Evolutionary conservation across 1,140 invertebrate species (phyloP).

Genomic region (Pararge aegeria): DNA sequence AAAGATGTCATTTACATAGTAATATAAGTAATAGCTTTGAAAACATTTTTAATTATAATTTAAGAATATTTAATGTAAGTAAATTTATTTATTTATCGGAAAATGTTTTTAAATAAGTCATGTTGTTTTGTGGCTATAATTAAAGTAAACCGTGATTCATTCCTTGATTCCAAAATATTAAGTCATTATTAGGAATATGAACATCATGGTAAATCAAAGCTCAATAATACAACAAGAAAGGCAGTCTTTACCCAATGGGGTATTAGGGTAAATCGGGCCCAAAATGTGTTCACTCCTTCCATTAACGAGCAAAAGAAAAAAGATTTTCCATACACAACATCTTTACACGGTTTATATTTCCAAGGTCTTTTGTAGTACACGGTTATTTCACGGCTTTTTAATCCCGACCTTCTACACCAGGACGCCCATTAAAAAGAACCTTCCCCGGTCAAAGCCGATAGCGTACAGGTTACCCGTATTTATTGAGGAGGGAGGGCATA

Average conservation of each 20-base stretch:
- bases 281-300: not conserved
- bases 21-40: no score
- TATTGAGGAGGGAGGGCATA: slow-evolving; percentile 28
- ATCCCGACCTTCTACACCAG: not conserved
- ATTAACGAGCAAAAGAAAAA: not conserved
- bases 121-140: no score
- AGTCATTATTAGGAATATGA: no score
- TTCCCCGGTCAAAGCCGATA: slow-evolving; percentile 18
- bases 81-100: no score
- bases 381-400: not conserved
- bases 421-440: slow-evolving; percentile 24
- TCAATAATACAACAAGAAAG: no score
- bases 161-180: no score
- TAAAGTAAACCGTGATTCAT: no score
- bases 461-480: slow-evolving; percentile 19
- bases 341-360: not conserved
- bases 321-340: not conserved
- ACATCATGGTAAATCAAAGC: no score
- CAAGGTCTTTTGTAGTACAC: slow-evolving; percentile 3
- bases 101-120: no score
- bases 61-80: no score
- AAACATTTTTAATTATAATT: no score
- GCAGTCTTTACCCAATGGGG: not conserved
- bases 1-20: no score
- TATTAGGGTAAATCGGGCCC: not conserved